phyloP scores from a whole-genome alignment of 2,797 vertebrate genomes.

The Gobio occitaniae region DNA sequence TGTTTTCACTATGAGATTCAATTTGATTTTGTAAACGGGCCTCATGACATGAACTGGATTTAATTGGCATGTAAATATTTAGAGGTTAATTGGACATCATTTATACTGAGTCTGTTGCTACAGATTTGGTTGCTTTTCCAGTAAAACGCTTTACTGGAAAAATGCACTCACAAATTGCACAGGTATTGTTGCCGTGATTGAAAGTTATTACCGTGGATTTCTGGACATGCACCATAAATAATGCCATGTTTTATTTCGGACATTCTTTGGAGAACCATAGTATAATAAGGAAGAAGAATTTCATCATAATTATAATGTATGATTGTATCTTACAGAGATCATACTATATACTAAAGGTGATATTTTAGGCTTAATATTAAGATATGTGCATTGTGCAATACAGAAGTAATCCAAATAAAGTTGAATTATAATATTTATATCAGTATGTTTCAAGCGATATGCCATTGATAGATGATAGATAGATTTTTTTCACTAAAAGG shows the following conservation, averaged over 20 bases:
- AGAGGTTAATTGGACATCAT: slow-evolving; percentile 37
- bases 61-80: slow-evolving; percentile 79
- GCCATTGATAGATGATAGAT: no score
- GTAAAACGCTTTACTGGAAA: neutral
- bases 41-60: slow-evolving; percentile 73
- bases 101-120: slow-evolving; percentile 6
- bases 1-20: slow-evolving; percentile 46
- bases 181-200: neutral
- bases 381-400: no score
- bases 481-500: no score
- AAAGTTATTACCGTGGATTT: neutral
- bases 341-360: no score
- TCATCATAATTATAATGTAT: neutral
- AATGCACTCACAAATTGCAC: neutral
- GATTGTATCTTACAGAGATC: neutral
- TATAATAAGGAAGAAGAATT: neutral
- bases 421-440: no score
- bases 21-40: slow-evolving; percentile 20
- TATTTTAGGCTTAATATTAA: no score
- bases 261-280: neutral
- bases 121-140: neutral
- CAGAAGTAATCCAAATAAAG: no score
- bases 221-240: neutral
- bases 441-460: no score
- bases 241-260: neutral